These are phyloP conservation scores for Drosophila bocqueti DNA, from an alignment of 1,140 invertebrate genomes.

Conservation along the genomic window DNA sequence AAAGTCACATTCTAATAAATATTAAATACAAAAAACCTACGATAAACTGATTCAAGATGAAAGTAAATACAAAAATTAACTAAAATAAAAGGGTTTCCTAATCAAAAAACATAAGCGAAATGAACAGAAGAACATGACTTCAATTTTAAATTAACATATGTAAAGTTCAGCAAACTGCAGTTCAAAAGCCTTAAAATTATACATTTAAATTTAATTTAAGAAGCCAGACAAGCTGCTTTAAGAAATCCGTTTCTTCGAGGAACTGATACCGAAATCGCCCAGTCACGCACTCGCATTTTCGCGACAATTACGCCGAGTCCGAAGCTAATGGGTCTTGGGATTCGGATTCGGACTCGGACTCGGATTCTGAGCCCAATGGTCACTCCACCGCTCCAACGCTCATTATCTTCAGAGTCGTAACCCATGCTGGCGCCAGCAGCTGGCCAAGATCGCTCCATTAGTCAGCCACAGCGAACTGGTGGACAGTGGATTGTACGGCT, in stretches of 20 bases:
- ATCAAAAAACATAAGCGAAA: too few relatives aligned
- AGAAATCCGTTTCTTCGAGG: neutral
- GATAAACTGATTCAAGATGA: neutral
- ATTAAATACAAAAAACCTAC: too few relatives aligned
- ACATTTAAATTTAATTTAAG: neutral
- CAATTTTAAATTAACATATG: neutral
- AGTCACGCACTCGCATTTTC: constrained; percentile 54
- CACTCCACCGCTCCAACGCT: constrained; percentile 1
- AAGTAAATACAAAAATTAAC: neutral
- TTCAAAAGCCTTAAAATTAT: neutral
- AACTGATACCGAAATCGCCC: neutral
- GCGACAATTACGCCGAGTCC: constrained; percentile 45
- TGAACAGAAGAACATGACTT: too few relatives aligned
- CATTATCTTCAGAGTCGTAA: constrained; percentile 1
- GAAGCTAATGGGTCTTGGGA: constrained; percentile 42
- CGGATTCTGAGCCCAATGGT: neutral
- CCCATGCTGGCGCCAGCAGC: constrained; percentile 53
- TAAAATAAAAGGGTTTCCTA: too few relatives aligned
- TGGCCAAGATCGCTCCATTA: constrained; percentile 28
- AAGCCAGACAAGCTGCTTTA: neutral
- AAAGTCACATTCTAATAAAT: neutral
- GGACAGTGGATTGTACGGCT: neutral
- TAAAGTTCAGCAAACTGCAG: neutral
- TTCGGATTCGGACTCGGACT: neutral
- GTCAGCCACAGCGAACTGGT: constrained; percentile 13